Conservation (phyloP, 2,888 invertebrate genomes). For the Oscheius sp. region DNA sequence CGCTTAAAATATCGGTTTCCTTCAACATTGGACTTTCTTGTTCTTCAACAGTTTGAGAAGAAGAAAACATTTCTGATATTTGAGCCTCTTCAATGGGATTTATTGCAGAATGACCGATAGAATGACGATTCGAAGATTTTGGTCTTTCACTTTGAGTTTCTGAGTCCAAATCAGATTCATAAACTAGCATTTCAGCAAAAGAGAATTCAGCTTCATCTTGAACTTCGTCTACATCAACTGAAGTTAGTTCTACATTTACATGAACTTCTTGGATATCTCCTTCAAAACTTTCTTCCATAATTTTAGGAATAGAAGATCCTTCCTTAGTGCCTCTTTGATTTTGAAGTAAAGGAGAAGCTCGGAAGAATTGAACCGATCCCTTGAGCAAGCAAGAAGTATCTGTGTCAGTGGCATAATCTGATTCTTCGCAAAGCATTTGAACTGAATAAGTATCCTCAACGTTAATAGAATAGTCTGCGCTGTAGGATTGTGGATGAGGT, state of each 20-base stretch:
- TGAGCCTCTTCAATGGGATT: constrained; percentile 53
- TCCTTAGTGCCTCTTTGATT: constrained; percentile 21
- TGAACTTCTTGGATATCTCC: constrained; percentile 43
- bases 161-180: constrained; percentile 31
- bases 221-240: constrained; percentile 32
- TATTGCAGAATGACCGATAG: constrained; percentile 24
- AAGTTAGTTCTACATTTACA: constrained; percentile 46
- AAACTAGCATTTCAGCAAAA: constrained; percentile 26
- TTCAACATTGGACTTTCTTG: constrained; percentile 34
- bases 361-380: constrained; percentile 47
- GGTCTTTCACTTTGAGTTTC: constrained; percentile 37
- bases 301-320: constrained; percentile 19
- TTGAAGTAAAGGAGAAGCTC: constrained; percentile 29
- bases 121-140: background rate
- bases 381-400: constrained; percentile 53
- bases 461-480: constrained; percentile 30
- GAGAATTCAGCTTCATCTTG: constrained; percentile 32
- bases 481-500: background rate
- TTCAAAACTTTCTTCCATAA: constrained; percentile 28
- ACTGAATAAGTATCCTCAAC: constrained; percentile 59
- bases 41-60: constrained; percentile 31
- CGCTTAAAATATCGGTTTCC: constrained; percentile 63
- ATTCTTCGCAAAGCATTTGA: constrained; percentile 66
- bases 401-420: constrained; percentile 60
- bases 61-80: constrained; percentile 51